phyloP scores from a whole-genome alignment of 2,888 invertebrate species.

The Argyresthia goedartella region DNA sequence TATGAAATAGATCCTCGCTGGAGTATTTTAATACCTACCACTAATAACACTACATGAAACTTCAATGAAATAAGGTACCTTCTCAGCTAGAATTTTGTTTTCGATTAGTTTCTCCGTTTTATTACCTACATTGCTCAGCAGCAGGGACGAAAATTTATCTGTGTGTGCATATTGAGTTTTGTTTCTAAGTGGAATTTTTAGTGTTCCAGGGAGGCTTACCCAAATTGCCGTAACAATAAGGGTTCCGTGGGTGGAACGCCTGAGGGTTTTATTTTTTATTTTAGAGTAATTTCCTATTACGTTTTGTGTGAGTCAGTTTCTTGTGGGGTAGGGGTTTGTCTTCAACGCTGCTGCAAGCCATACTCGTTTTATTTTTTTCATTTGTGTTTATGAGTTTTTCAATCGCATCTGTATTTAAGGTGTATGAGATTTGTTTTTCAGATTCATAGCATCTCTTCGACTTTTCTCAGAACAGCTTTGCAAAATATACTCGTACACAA shows the following conservation, averaged over 20 bases:
- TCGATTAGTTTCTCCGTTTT: slow-evolving; percentile 10
- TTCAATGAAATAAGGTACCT: background rate
- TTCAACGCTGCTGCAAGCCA: too few relatives aligned
- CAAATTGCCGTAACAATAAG: slow-evolving; percentile 59
- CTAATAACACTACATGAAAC: background rate
- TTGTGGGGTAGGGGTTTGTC: slow-evolving; percentile 45
- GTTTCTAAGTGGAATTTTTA: slow-evolving; percentile 56
- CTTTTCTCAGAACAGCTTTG: too few relatives aligned
- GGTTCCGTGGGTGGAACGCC: slow-evolving; percentile 25
- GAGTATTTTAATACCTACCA: background rate
- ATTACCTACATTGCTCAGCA: too few relatives aligned
- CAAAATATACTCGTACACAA: too few relatives aligned
- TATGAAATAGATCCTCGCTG: too few relatives aligned
- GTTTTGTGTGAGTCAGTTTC: slow-evolving; percentile 50
- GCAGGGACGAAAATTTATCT: slow-evolving; percentile 23
- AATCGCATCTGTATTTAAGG: too few relatives aligned
- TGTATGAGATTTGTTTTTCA: too few relatives aligned
- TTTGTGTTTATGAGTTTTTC: slow-evolving; percentile 21
- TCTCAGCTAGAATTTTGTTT: background rate
- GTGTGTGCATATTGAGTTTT: slow-evolving; percentile 47
- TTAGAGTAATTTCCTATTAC: slow-evolving; percentile 65
- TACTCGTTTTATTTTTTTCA: slow-evolving; percentile 9
- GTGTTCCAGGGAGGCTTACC: slow-evolving; percentile 53
- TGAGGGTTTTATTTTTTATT: slow-evolving; percentile 55
- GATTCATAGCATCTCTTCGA: too few relatives aligned